Conservation (phyloP, 2,113 vertebrate genomes). For the Pseudolaguvia tuberculata region DNA sequence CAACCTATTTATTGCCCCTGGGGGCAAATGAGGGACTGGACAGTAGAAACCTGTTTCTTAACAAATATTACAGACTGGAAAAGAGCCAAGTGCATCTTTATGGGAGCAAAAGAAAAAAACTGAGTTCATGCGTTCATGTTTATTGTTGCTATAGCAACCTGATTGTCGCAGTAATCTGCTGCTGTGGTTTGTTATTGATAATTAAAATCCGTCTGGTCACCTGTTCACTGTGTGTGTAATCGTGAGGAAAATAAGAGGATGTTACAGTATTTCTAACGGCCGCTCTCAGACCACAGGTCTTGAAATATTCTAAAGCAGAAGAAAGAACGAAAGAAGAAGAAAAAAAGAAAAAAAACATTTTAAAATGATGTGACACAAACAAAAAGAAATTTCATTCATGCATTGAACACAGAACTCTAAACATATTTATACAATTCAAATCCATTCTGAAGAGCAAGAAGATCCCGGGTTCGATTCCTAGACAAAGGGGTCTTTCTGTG, state of each 20-base stretch:
- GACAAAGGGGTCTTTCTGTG: too few species aligned
- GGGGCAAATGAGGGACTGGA: background rate
- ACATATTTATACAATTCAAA: too few species aligned
- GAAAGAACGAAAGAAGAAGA: background rate
- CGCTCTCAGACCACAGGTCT: background rate
- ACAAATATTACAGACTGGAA: too few species aligned
- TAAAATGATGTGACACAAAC: background rate
- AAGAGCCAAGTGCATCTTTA: too few species aligned
- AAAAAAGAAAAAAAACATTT: too few species aligned
- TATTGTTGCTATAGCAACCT: background rate
- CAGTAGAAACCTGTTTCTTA: background rate
- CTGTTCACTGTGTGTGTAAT: too few species aligned
- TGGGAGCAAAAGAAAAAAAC: background rate
- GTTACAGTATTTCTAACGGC: conserved; percentile 18
- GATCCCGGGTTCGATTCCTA: too few species aligned
- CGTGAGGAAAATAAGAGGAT: conserved; percentile 14
- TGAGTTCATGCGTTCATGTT: background rate
- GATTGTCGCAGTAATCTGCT: conserved; percentile 4
- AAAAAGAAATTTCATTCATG: background rate
- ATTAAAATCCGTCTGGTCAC: conserved; percentile 5
- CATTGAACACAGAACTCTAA: background rate
- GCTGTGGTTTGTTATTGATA: background rate
- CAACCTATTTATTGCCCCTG: background rate
- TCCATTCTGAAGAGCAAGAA: too few species aligned
- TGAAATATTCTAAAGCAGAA: background rate